These are phyloP conservation scores for Chrysina gloriosa DNA, from an alignment of 2,888 invertebrate genomes.

Conservation along the genomic window DNA sequence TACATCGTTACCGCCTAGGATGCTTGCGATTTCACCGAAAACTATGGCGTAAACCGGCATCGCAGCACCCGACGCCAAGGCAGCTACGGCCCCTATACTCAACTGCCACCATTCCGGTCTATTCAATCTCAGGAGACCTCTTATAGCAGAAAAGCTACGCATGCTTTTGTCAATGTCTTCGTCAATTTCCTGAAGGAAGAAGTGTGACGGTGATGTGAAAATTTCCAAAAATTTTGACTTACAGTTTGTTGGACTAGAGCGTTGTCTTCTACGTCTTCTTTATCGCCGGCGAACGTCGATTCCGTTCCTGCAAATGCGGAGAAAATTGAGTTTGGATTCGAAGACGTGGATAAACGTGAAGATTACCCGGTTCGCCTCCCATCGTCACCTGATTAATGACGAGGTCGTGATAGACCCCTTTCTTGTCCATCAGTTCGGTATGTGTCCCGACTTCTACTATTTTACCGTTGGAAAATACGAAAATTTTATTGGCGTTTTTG, in stretches of 20 bases:
- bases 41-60: slow-evolving; percentile 80
- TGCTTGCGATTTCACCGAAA: slow-evolving; percentile 77
- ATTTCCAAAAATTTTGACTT: not conserved
- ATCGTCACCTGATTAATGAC: slow-evolving; percentile 72
- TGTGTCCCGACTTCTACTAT: slow-evolving; percentile 81
- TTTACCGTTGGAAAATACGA: slow-evolving; percentile 76
- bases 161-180: slow-evolving; percentile 18
- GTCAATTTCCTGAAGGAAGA: not conserved
- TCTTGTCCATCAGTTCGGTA: slow-evolving; percentile 72
- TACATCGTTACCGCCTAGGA: slow-evolving; percentile 64
- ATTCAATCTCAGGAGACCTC: slow-evolving; percentile 61
- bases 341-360: not conserved
- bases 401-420: slow-evolving; percentile 77
- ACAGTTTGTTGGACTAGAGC: not conserved
- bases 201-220: not conserved
- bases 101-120: slow-evolving; percentile 77
- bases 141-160: slow-evolving; percentile 14
- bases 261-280: slow-evolving; percentile 6
- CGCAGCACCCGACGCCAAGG: slow-evolving; percentile 74
- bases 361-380: slow-evolving; percentile 12
- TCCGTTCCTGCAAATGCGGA: not conserved
- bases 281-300: slow-evolving; percentile 4
- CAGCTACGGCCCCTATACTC: slow-evolving; percentile 70
- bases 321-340: not conserved
- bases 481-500: slow-evolving; percentile 77